Conservation (phyloP, 2,797 vertebrate genomes). For the Oreortyx pictus region DNA sequence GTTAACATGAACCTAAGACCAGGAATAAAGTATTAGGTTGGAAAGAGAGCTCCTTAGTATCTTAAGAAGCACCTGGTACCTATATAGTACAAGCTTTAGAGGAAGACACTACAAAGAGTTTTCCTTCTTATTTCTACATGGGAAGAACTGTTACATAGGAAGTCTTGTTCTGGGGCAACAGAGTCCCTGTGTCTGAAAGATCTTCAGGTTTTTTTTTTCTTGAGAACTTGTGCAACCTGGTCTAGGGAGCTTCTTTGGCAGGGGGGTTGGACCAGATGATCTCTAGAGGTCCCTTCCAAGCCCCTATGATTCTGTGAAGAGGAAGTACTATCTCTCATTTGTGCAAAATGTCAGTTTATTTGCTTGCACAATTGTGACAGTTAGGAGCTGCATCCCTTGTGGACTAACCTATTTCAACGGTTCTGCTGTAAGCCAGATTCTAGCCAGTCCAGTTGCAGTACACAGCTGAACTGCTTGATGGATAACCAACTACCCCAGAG, state of each 20-base stretch:
- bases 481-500: neutral
- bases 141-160: neutral
- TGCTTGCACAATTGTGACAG: neutral
- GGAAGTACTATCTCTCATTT: neutral
- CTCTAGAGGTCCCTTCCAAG: too few relatives aligned
- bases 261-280: too few relatives aligned
- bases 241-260: too few relatives aligned
- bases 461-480: neutral
- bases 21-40: neutral
- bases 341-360: neutral
- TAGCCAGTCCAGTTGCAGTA: neutral
- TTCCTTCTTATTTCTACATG: neutral
- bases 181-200: neutral
- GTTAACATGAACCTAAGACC: neutral
- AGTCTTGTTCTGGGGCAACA: neutral
- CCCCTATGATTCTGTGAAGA: neutral
- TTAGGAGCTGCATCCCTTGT: neutral
- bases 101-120: neutral
- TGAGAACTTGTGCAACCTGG: neutral
- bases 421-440: neutral
- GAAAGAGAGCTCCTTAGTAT: neutral
- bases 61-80: neutral
- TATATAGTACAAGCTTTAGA: neutral
- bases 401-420: neutral
- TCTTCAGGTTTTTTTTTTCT: neutral